phyloP scores from a whole-genome alignment of 2,797 vertebrate genomes.

The Melanogrammus aeglefinus region DNA sequence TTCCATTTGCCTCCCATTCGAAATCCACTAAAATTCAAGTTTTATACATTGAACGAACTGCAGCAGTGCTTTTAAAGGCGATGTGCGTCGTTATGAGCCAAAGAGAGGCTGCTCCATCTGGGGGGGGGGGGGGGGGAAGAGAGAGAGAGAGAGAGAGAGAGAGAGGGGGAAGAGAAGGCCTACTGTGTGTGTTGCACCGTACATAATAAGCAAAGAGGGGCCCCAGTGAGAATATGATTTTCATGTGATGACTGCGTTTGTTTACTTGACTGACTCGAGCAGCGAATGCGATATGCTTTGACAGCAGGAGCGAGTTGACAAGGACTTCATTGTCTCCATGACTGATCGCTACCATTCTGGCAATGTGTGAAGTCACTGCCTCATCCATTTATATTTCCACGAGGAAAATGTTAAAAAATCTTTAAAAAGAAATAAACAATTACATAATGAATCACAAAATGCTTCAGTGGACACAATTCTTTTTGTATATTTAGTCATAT shows the following conservation, averaged over 20 bases:
- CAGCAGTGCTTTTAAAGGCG: constrained; percentile 29
- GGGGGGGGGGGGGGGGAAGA: too few relatives aligned
- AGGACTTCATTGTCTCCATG: not conserved
- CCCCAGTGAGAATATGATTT: constrained; percentile 39
- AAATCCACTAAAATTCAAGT: constrained; percentile 15
- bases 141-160: not conserved
- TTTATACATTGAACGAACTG: constrained; percentile 38
- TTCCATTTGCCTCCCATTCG: constrained; percentile 19
- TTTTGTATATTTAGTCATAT: not conserved
- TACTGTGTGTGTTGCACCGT: constrained; percentile 34
- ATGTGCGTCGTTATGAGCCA: constrained; percentile 36
- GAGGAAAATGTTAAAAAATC: not conserved
- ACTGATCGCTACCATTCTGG: not conserved
- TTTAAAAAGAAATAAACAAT: not conserved
- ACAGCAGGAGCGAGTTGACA: not conserved
- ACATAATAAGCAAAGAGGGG: constrained; percentile 24
- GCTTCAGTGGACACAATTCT: not conserved
- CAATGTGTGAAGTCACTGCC: not conserved
- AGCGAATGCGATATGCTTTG: not conserved
- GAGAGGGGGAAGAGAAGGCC: constrained; percentile 41
- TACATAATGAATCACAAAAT: not conserved
- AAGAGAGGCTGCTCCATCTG: constrained; percentile 36
- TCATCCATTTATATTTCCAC: not conserved
- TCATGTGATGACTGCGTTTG: constrained; percentile 45
- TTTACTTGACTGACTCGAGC: not conserved